Evolutionary conservation across 2,113 vertebrate species (phyloP), one percentile per base, ranked within the genome.

Genomic region (Barnardius zonarius): DNA sequence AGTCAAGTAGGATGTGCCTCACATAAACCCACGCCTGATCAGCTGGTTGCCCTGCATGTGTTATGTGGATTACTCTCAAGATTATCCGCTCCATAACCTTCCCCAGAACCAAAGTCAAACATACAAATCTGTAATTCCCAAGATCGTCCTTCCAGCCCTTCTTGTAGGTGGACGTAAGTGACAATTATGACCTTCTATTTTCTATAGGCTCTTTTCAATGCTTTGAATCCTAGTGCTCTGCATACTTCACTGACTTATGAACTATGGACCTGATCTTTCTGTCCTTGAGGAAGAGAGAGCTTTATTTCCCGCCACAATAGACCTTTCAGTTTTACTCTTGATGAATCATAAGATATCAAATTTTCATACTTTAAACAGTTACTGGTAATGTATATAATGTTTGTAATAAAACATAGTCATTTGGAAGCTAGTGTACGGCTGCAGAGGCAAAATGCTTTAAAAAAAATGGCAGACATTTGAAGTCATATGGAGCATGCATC

Each of bases 51-150:
- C 17, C 51, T 83, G 19, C 15, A 24, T 0, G 0, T 69, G n/a
- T 18, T 2, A 0, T 0, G 2, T 27, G n/a, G 43, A 13, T 59
- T 25, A 17, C 18, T 44, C 10, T 64, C 24, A n/a, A 19, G 9
- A 16, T 59, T 18, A 44, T 17, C 33, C 64, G 13, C 49, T 68
- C 22, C 25, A 57, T 11, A 14, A 30, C 7, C 16, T 37, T 49
- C 35, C 61, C 22, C 4, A 5, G 20, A 25, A 72, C 16, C 11
- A 72, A 41, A 31, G 25, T 23, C 31, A 63, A 37, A 19, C 9
- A 39, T 9, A 28, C 27, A 68, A 9, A 22, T 17, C 14, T 35
- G 7, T 6, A 37, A n/a, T 30, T 83, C 31, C 35, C 11, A 23
- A 46, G 9, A 10, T 83, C 27, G 18, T 78, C 27, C 44, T 61